phyloP scores from a whole-genome alignment of 2,113 vertebrate genomes.

The Emydocephalus ijimae region DNA sequence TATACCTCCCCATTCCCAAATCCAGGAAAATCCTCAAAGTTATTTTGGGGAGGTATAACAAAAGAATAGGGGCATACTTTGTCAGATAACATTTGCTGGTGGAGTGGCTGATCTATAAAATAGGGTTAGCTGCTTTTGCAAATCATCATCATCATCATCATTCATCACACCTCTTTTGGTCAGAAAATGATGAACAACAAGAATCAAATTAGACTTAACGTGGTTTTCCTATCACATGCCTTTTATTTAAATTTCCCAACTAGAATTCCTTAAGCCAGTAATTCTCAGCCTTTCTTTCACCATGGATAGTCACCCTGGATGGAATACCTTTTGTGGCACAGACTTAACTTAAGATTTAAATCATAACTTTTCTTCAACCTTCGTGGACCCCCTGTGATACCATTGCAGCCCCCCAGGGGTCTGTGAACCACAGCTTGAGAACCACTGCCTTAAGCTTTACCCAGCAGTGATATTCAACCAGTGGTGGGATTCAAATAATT shows the following conservation, averaged over 20 bases:
- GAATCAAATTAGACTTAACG: neutral
- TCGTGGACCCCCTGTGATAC: too few species aligned
- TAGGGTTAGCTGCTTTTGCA: neutral
- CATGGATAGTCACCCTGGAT: too few species aligned
- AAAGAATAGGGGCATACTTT: neutral
- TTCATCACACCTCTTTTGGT: neutral
- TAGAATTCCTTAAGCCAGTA: neutral
- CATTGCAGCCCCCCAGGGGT: too few species aligned
- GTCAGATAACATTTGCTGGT: neutral
- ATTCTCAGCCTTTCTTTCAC: too few species aligned
- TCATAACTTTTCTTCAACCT: too few species aligned
- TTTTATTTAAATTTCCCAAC: neutral
- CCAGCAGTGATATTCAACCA: too few species aligned
- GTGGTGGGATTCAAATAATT: too few species aligned
- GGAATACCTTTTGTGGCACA: too few species aligned
- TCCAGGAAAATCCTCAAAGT: neutral
- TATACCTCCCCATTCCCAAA: neutral
- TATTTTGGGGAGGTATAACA: neutral
- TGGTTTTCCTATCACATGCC: neutral
- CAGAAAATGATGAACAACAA: neutral
- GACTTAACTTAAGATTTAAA: too few species aligned
- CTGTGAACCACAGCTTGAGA: too few species aligned
- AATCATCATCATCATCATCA: neutral
- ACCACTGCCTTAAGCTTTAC: too few species aligned
- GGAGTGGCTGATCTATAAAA: neutral